phyloP scores from a whole-genome alignment of 2,113 vertebrate species.

The Melozone crissalis region DNA sequence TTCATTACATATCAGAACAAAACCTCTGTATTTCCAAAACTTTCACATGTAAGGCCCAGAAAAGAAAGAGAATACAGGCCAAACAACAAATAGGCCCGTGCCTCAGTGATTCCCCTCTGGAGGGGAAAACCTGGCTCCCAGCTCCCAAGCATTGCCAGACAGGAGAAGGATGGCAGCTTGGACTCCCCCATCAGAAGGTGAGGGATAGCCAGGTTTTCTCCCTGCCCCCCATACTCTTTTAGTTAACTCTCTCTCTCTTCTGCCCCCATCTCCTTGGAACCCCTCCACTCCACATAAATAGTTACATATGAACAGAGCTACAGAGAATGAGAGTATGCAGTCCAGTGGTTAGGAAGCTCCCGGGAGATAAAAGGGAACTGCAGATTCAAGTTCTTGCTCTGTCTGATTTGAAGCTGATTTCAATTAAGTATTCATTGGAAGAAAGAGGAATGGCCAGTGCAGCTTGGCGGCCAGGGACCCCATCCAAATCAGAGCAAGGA shows the following conservation, averaged over 20 bases:
- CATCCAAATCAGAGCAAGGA: conserved; percentile 11
- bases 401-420: conserved; percentile 40
- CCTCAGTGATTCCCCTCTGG: not conserved
- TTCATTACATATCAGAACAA: not conserved
- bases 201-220: not conserved
- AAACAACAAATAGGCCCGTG: not conserved
- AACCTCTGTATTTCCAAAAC: not conserved
- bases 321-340: conserved; percentile 30
- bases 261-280: conserved; percentile 11
- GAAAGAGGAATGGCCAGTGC: not conserved
- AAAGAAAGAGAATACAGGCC: not conserved
- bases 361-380: conserved; percentile 41
- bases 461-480: not conserved
- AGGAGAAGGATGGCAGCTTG: not conserved
- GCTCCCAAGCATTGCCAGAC: not conserved
- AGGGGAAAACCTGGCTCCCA: not conserved
- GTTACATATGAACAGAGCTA: not conserved
- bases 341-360: conserved; percentile 34
- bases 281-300: not conserved
- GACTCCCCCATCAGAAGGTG: not conserved
- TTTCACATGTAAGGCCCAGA: not conserved
- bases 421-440: conserved; percentile 31
- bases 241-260: not conserved
- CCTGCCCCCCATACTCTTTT: not conserved
- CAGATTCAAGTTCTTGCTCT: not conserved